Conservation (phyloP, 2,113 vertebrate species). For the Alethe castanea region DNA sequence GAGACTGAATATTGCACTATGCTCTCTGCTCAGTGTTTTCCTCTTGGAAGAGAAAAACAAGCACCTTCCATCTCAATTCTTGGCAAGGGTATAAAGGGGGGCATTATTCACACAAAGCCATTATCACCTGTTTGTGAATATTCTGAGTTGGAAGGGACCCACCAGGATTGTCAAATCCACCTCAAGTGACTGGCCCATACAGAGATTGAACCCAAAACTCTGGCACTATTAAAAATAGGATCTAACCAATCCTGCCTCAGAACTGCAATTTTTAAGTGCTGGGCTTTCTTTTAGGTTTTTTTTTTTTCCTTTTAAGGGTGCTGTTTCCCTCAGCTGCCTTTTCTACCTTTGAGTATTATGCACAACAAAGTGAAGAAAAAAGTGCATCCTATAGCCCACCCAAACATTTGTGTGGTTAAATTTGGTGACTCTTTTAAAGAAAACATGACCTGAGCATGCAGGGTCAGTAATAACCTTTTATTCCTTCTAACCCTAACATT, state of each 20-base stretch:
- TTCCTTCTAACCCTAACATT: neutral
- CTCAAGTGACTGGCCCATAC: neutral
- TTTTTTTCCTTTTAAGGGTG: neutral
- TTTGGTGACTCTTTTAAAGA: neutral
- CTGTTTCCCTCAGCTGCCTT: neutral
- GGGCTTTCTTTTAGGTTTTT: neutral
- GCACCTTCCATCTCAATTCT: neutral
- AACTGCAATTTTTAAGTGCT: neutral
- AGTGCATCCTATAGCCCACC: neutral
- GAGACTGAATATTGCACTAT: fast-evolving
- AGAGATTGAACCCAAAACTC: neutral
- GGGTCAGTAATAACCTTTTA: neutral
- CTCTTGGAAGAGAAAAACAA: neutral
- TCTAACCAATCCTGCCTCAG: neutral
- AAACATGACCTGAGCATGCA: neutral
- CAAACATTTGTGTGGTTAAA: neutral
- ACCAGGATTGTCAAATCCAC: neutral
- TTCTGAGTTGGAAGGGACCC: neutral
- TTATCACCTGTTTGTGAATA: neutral
- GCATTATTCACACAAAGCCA: fast-evolving
- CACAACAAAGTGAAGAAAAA: neutral
- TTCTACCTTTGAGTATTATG: neutral
- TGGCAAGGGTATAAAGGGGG: neutral
- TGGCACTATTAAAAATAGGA: neutral
- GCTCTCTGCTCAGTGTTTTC: neutral